Percentiles rank a stretch among this genome's conserved stretches.
phyloP scores from a whole-genome alignment of 2,888 invertebrate genomes.

The Slavum lentiscoides region DNA sequence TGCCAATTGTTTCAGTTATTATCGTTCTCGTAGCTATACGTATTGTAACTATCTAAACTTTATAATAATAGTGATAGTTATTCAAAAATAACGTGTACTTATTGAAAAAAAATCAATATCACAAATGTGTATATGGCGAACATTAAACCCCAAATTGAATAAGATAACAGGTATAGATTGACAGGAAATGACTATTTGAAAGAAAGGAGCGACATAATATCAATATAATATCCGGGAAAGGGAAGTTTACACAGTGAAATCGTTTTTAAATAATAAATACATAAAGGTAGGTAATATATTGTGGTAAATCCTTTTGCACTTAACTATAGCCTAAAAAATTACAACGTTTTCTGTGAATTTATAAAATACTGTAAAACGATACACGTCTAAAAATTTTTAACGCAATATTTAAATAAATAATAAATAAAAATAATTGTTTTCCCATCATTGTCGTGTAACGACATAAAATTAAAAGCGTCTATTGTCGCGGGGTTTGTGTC shows the following conservation, averaged over 20 bases:
- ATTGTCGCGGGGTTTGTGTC: neutral
- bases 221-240: conserved; percentile 3
- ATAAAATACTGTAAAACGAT: neutral
- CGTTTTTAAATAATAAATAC: neutral
- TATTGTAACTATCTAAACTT: no score
- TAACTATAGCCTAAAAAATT: neutral
- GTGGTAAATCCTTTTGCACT: neutral
- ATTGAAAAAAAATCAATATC: no score
- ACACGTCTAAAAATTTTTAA: neutral
- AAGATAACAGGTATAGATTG: neutral
- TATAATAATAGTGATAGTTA: no score
- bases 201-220: neutral
- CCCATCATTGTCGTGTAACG: neutral
- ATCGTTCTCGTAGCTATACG: no score
- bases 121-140: no score
- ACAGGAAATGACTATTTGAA: neutral
- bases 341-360: neutral
- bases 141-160: neutral
- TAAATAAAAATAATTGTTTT: no score
- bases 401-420: neutral
- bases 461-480: neutral
- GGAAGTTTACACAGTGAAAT: neutral
- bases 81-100: no score
- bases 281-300: neutral
- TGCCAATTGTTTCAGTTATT: no score